Evolutionary conservation across 1,140 invertebrate genomes (phyloP), one percentile per base, ranked within the genome.

Genomic region (Zaprionus vittiger): DNA sequence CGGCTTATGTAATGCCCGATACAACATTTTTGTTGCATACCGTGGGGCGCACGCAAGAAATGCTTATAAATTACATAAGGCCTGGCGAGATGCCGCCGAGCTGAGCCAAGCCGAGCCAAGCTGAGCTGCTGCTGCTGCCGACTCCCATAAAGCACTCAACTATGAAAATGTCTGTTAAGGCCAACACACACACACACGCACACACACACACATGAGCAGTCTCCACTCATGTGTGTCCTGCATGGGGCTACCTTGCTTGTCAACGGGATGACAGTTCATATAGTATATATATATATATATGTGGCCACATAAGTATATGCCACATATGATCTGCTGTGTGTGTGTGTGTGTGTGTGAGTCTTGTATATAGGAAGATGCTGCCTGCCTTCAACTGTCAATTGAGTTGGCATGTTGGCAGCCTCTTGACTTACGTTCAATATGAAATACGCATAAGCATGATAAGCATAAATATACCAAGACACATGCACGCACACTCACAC

Each of bases 161-260:
- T 91, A 82, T 90, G 86, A 90, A 90, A 91, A 90, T 91, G 82
- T 91, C 86, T 90, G 85, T 82, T 85, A 85, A 91, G 82, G 85
- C 86, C 73, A 79, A 83, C 83, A 84, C 74, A 76, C 81, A 79
- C 78, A 73, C 79, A 87, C 79, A 76, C n/a, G n/a, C 77, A 80
- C 57, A 56, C 60, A 62, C 52, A 56, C 64, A 55, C 67, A 66
- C 82, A 79, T 72, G 28, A 34, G 62, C 63, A 68, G 60, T 62
- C 24, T 78, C 54, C 79, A 91, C 59, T 79, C 72, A 76, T 78
- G 69, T 73, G 77, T 74, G 77, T 79, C 62, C 73, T 79, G 69
- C 41, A 56, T 69, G 65, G 74, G 81, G 77, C 81, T 84, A 81
- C 84, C 75, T 89, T 82, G 81, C 72, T 83, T 89, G 85, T 89